Conservation (phyloP, 2,113 vertebrate genomes). For the Anoura caudifer region DNA sequence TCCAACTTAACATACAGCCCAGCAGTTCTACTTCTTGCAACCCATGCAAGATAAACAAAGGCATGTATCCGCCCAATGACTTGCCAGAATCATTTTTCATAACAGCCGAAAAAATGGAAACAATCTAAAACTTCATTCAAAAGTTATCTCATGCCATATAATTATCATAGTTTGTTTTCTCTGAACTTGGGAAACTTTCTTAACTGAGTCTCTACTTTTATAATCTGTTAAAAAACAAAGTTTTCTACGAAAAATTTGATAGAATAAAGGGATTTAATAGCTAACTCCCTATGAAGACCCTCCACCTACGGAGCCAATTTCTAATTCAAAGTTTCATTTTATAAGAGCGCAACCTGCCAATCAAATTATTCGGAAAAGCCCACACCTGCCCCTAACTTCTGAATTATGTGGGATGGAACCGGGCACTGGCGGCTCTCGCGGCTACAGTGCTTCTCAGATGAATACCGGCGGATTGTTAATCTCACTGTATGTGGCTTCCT, state of each 20-base stretch:
- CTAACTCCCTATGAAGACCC: neutral
- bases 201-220: neutral
- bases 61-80: neutral
- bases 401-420: constrained; percentile 84
- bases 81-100: neutral
- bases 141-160: neutral
- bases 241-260: neutral
- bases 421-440: constrained; percentile 92
- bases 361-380: neutral
- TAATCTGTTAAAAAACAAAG: neutral
- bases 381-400: constrained; percentile 85
- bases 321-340: constrained; percentile 1
- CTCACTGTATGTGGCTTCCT: constrained; percentile 88
- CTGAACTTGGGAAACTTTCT: neutral
- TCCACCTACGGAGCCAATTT: neutral
- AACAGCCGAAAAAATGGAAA: neutral
- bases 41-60: neutral
- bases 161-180: neutral
- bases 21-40: neutral
- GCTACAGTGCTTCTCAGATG: constrained; percentile 80
- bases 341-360: neutral
- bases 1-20: neutral
- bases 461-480: constrained; percentile 83
- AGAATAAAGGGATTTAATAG: neutral
- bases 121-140: neutral